Evolutionary conservation across 1,140 invertebrate species (phyloP).

Genomic region (Neotoxoptera formosana): DNA sequence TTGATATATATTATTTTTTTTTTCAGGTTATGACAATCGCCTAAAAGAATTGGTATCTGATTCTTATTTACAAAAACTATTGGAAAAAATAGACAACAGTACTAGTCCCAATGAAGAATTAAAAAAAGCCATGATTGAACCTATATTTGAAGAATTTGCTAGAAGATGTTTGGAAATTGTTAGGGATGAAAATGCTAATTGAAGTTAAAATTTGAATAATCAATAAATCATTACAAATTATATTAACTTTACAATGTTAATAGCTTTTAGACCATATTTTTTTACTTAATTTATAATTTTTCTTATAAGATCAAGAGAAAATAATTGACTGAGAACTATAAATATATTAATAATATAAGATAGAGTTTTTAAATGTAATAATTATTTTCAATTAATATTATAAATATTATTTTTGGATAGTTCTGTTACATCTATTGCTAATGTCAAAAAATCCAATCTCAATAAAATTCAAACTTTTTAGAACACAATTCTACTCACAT

Average conservation of each 20-base stretch:
- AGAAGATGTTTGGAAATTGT: conserved; percentile 38
- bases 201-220: neutral
- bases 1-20: neutral
- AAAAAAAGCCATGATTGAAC: conserved; percentile 46
- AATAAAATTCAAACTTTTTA: too few relatives aligned
- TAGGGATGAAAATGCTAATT: neutral
- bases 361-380: neutral
- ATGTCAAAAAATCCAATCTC: too few relatives aligned
- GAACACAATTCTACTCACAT: too few relatives aligned
- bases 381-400: neutral
- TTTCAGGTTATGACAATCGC: conserved; percentile 43
- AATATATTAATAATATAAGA: neutral
- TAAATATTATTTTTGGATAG: too few relatives aligned
- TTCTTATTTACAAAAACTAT: conserved; percentile 41
- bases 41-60: conserved; percentile 48
- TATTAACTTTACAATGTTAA: neutral
- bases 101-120: conserved; percentile 45
- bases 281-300: neutral
- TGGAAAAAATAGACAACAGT: conserved; percentile 51
- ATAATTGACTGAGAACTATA: neutral
- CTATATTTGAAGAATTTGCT: conserved; percentile 54
- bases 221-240: neutral
- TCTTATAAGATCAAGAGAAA: neutral
- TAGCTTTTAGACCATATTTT: neutral
- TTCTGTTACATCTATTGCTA: too few relatives aligned